Evolutionary conservation across 2,113 vertebrate species (phyloP), one percentile per base, ranked within the genome.

Genomic region (Microcebus lehilahytsara): DNA sequence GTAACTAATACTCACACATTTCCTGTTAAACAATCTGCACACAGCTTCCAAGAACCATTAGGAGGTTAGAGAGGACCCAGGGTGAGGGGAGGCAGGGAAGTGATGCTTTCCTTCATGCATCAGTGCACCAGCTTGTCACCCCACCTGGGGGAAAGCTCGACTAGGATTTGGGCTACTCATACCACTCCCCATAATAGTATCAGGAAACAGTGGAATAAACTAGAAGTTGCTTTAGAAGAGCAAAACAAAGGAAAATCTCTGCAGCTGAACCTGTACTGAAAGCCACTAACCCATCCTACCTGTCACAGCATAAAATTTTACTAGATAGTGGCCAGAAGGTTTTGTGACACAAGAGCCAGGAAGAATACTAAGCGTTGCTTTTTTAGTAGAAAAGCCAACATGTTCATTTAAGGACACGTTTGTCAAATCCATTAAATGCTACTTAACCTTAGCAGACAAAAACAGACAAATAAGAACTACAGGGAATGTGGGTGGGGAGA

Each of bases 351-450:
- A 34, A 13, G 3, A 42, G 56, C 30, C 9, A 95, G 83, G 67
- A 85, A 96, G 34, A 74, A 96, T 9, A 56, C 19, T 34, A 79
- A 89, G 56, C 75, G 37, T n/a, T 80, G 53, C 72, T 71, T 95
- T 46, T 77, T 49, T 58, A 89, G 42, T 23, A 92, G 93, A 96
- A 86, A 96, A 6, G 14, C 85, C 53, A 69, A 67, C 37, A 71
- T 60, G 89, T 62, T n/a, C 83, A 89, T 72, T 91, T 96, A 95
- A 92, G 69, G 56, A 16, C 90, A 90, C 46, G 20, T 93, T 96
- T 96, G 10, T 89, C 85, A 97, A 96, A 95, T 9, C 7, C 64
- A 74, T 85, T 96, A 96, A 95, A 93, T 19, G 78, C 34, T 74
- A 69, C 90, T 88, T 85, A 96, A 95, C 53, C 64, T 34, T 86